These are phyloP conservation scores for Rhinatrema bivittatum DNA, from an alignment of 2,797 vertebrate species.

Conservation along the genomic window DNA sequence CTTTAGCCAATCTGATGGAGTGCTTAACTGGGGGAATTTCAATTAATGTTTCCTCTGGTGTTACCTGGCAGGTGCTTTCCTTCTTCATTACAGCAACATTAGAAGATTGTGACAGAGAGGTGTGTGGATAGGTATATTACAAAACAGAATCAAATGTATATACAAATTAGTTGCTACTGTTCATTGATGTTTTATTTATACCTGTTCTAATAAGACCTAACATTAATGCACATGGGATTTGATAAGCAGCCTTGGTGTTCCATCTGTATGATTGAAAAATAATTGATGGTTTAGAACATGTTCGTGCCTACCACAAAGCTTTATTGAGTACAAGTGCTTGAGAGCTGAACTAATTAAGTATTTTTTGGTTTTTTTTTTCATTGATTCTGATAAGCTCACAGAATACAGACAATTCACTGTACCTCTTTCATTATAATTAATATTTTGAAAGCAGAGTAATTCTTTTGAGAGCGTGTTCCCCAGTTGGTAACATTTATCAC, in stretches of 20 bases:
- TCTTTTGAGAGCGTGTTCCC: background rate
- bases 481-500: background rate
- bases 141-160: background rate
- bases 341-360: background rate
- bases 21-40: background rate
- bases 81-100: too few relatives aligned
- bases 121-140: too few relatives aligned
- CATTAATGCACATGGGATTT: fast-evolving
- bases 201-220: background rate
- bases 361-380: background rate
- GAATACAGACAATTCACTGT: background rate
- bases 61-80: too few relatives aligned
- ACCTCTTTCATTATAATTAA: background rate
- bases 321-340: background rate
- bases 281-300: background rate
- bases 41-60: background rate
- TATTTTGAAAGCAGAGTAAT: too few relatives aligned
- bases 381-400: background rate
- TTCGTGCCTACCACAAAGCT: background rate
- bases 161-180: background rate
- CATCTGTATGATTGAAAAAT: background rate
- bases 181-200: background rate
- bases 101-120: too few relatives aligned
- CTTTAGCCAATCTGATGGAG: background rate
- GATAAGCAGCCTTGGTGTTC: background rate